These are phyloP conservation scores for Thamnophis sirtalis DNA, from an alignment of 2,113 vertebrate genomes.

Conservation along the genomic window DNA sequence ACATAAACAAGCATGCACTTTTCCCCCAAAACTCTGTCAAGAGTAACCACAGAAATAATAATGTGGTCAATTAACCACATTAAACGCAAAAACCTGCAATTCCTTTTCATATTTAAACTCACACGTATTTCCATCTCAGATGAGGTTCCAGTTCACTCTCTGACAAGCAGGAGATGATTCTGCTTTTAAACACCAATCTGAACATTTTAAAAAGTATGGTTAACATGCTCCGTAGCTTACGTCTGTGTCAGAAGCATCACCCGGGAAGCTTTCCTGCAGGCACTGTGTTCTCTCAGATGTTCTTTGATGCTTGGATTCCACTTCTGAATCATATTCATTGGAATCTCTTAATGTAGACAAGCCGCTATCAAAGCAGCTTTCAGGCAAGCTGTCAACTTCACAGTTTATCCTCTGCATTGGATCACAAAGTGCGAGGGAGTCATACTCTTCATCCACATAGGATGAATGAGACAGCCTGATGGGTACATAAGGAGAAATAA, in stretches of 20 bases:
- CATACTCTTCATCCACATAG: slow-evolving; percentile 78
- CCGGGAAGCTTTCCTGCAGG: slow-evolving; percentile 65
- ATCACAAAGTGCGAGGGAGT: slow-evolving; percentile 88
- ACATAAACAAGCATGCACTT: background rate
- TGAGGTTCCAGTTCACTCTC: background rate
- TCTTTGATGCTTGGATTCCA: slow-evolving; percentile 72
- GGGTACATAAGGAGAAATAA: background rate
- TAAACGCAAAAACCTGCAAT: background rate
- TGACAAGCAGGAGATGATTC: slow-evolving; percentile 1
- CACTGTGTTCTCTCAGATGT: slow-evolving; percentile 57
- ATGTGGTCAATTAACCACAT: background rate
- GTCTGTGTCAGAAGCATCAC: slow-evolving; percentile 80
- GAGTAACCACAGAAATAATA: background rate
- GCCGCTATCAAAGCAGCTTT: slow-evolving; percentile 91
- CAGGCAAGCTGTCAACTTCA: slow-evolving; percentile 87
- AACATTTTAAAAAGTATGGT: background rate
- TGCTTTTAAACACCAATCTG: background rate
- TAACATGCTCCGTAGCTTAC: slow-evolving; percentile 65
- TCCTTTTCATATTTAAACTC: background rate
- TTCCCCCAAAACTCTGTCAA: background rate
- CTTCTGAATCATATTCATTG: slow-evolving; percentile 89
- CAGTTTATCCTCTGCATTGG: slow-evolving; percentile 82
- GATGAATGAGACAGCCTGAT: slow-evolving; percentile 75
- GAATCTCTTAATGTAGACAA: slow-evolving; percentile 88
- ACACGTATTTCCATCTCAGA: background rate